Percentiles rank a stretch among this genome's conserved stretches.
Conservation (phyloP, 2,113 vertebrate species). For the Siniperca chuatsi region DNA sequence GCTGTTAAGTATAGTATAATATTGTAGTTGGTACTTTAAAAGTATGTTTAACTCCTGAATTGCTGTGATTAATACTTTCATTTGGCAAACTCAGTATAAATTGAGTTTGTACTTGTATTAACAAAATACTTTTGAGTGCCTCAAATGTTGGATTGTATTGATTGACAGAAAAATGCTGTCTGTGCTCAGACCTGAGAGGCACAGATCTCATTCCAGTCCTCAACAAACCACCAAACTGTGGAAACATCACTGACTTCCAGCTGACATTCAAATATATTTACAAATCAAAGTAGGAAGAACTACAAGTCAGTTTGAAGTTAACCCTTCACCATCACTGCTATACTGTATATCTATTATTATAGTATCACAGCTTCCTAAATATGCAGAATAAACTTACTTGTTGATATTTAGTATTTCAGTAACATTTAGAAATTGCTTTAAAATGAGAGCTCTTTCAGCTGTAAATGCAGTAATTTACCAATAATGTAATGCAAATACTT, state of each 20-base stretch:
- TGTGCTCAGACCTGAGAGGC: no score
- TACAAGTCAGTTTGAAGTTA: not conserved
- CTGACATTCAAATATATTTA: not conserved
- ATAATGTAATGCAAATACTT: not conserved
- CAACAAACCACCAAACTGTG: not conserved
- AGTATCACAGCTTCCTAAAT: not conserved
- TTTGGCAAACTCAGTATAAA: not conserved
- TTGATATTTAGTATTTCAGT: not conserved
- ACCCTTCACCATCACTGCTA: not conserved
- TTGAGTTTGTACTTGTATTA: not conserved
- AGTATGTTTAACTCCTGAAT: not conserved
- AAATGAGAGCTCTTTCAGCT: not conserved
- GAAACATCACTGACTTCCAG: not conserved
- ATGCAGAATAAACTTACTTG: no score
- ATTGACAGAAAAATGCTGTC: not conserved
- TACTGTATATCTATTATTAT: not conserved
- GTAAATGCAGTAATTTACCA: not conserved
- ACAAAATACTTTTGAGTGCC: not conserved
- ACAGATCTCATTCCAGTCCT: not conserved
- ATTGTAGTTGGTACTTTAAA: not conserved
- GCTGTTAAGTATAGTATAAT: not conserved
- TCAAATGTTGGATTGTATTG: not conserved
- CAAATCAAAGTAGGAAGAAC: not conserved
- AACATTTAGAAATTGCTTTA: not conserved
- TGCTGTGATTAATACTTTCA: not conserved